Evolutionary conservation across 2,113 vertebrate genomes (phyloP).

Genomic region (Corynorhinus townsendii): DNA sequence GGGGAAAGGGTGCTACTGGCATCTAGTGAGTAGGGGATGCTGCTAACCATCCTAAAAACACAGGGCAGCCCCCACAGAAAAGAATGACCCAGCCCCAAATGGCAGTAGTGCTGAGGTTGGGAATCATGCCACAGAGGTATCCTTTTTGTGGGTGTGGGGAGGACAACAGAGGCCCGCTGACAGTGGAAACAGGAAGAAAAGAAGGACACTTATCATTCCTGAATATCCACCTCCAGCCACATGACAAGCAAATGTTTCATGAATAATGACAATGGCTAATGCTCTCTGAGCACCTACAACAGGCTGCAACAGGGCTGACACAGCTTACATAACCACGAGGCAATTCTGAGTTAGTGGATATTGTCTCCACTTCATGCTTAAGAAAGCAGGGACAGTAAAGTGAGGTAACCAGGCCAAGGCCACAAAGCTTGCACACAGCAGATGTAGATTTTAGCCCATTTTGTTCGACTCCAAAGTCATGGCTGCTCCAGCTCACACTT

Average conservation of each 20-base stretch:
- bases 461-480: background rate
- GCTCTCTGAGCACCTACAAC: background rate
- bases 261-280: background rate
- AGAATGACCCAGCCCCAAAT: background rate
- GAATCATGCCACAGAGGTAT: accelerated
- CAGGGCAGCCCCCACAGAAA: accelerated
- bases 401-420: background rate
- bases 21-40: background rate
- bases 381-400: background rate
- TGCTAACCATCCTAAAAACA: background rate
- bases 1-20: background rate
- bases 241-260: background rate
- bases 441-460: background rate
- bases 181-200: background rate
- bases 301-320: background rate
- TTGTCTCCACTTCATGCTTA: background rate
- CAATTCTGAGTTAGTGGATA: background rate
- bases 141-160: background rate
- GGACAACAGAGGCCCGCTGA: background rate
- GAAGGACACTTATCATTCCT: background rate
- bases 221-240: background rate
- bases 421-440: background rate
- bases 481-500: background rate
- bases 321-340: background rate
- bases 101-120: accelerated